These are phyloP conservation scores for Ispidina picta DNA, from an alignment of 2,797 vertebrate genomes.

Conservation along the genomic window DNA sequence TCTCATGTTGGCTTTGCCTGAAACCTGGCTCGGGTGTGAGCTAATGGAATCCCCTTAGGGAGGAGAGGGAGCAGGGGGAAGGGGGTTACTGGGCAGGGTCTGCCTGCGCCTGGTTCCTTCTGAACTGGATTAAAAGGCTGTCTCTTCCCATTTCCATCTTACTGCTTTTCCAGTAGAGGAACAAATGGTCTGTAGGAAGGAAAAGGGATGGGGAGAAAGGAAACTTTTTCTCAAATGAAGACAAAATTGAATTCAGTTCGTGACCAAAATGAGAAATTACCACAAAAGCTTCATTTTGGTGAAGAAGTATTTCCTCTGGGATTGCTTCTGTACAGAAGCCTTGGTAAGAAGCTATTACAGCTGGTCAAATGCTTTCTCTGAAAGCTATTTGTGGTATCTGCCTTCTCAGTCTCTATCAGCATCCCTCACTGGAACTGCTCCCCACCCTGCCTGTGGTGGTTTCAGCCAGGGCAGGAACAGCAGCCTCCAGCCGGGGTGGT, in stretches of 20 bases:
- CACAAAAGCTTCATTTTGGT: constrained; percentile 41
- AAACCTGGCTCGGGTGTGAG: not conserved
- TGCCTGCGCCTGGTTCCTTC: not conserved
- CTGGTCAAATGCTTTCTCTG: not conserved
- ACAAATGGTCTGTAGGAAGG: constrained; percentile 5
- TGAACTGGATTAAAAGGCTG: not conserved
- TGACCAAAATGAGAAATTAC: constrained; percentile 39
- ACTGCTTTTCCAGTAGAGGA: not conserved
- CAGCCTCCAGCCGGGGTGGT: accelerated
- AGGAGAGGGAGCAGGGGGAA: not conserved
- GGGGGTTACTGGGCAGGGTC: not conserved
- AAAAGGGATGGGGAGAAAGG: not conserved
- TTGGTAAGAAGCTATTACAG: not conserved
- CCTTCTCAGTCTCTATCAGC: not conserved
- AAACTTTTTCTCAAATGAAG: constrained; percentile 22
- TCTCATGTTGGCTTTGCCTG: not conserved
- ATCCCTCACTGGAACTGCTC: not conserved
- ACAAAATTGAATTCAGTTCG: constrained; percentile 24
- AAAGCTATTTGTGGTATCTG: not conserved
- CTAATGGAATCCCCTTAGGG: not conserved
- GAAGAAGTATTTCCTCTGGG: constrained; percentile 14
- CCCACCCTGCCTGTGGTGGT: accelerated
- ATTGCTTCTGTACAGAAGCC: not conserved
- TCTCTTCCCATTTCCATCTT: not conserved
- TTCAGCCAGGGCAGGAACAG: not conserved